Base-by-base conservation (phyloP, 2,888 invertebrate genomes). In the Candidula unifasciata region DNA sequence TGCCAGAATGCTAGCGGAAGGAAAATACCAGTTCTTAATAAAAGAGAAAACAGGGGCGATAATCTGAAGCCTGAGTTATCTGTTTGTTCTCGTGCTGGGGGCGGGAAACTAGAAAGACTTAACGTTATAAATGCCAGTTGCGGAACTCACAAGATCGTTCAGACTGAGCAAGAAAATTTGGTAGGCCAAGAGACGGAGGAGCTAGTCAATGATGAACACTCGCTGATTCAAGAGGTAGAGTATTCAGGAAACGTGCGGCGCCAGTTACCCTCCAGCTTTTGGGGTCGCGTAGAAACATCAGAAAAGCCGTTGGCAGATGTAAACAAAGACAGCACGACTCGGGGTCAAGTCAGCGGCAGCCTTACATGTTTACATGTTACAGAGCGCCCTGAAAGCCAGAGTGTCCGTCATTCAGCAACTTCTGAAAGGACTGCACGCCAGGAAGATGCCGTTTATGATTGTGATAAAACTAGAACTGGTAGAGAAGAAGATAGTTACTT, bases 271-370 rank as follows among this genome's bases (percentile, higher is more conserved):
- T 3, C n/a, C n/a, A n/a, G 3, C 24, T 30, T 33, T 54, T 6
- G 37, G 10, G 33, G 37, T 80, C 52, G 57, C 54, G 13, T 57
- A 33, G 57, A 80, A 33, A 57, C 37, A 35, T 10, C 80, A 27
- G 69, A 71, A 21, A 71, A 71, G 54, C 54, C 33, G 24, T 27
- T 24, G 16, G 35, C 71, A 44, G 71, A 71, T 33, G 80, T 80
- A 80, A 80, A 80, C 80, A 80, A 80, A 71, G 33, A 3, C 0
- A 30, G n/a, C 54, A 71, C 37, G 2, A 27, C 79, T 18, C 24
- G 27, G 21, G 79, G 27, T 66, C 35, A 44, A 30, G 37, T 16
- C 66, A 64, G 44, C 52, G 64, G n/a, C 1, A 37, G 18, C 44
- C n/a, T 21, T n/a, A 10, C 44, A 2, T 64, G 27, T 33, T 27